Conservation (phyloP, 2,113 vertebrate genomes). For the Telmatochromis bifrenatus region DNA sequence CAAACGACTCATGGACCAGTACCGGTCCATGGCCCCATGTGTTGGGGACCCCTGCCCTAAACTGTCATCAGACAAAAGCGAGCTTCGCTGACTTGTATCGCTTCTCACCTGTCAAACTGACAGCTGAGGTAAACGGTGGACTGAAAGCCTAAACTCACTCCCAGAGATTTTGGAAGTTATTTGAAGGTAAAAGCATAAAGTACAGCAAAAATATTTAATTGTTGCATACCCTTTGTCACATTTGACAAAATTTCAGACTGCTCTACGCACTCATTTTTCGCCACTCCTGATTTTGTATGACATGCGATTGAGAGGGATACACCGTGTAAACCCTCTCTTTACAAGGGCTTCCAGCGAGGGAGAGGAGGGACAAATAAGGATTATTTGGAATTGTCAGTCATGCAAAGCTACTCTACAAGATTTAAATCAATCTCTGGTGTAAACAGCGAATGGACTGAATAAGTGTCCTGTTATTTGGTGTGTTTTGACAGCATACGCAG, state of each 20-base stretch:
- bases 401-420: not conserved
- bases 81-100: not conserved
- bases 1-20: not conserved
- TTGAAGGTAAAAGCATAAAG: not conserved
- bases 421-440: not conserved
- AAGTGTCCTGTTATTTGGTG: not conserved
- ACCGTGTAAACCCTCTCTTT: not conserved
- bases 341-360: not conserved
- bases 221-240: not conserved
- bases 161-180: not conserved
- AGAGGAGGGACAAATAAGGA: not conserved
- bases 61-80: not conserved
- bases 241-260: not conserved
- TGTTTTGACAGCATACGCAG: not conserved
- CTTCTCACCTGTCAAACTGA: not conserved
- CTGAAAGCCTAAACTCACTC: not conserved
- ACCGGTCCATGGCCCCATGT: not conserved
- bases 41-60: not conserved
- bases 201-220: not conserved
- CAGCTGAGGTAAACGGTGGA: not conserved
- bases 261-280: not conserved
- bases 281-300: not conserved
- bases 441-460: fast-evolving
- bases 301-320: not conserved
- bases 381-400: not conserved